Evolutionary conservation across 2,888 invertebrate species (phyloP).

Genomic region (Harpagoxenus sublaevis): DNA sequence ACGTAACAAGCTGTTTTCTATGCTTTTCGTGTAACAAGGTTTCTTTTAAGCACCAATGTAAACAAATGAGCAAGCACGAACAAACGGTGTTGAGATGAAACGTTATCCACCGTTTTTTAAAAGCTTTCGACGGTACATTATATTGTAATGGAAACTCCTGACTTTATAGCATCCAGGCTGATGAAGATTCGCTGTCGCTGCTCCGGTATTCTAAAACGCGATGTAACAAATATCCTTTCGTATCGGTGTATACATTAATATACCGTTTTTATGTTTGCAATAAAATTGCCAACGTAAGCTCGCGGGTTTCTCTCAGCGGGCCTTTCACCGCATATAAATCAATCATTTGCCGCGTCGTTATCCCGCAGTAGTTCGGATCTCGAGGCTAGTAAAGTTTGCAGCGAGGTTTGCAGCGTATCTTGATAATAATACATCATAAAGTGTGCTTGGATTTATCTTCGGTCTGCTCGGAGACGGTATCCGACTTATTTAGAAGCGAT

Average conservation of each 20-base stretch:
- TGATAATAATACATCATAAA: slow-evolving; percentile 53
- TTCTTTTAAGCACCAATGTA: neutral
- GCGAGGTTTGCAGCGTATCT: slow-evolving; percentile 42
- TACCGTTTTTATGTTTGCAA: slow-evolving; percentile 46
- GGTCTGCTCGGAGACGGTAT: slow-evolving; percentile 26
- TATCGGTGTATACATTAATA: slow-evolving; percentile 39
- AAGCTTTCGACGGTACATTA: neutral
- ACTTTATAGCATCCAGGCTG: neutral
- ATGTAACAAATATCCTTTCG: slow-evolving; percentile 11
- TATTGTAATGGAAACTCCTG: neutral
- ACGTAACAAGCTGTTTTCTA: neutral
- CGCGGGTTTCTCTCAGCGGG: slow-evolving; percentile 36
- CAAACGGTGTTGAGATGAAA: neutral
- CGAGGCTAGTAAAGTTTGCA: slow-evolving; percentile 27
- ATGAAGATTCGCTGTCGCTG: neutral
- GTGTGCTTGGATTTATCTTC: slow-evolving; percentile 42
- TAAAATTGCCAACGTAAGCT: slow-evolving; percentile 42
- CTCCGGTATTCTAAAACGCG: slow-evolving; percentile 17
- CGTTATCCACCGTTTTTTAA: neutral
- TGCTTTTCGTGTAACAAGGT: neutral
- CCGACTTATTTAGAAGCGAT: slow-evolving; percentile 37
- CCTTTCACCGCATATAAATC: slow-evolving; percentile 53
- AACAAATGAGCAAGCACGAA: neutral
- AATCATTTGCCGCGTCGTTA: slow-evolving; percentile 50
- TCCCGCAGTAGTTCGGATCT: slow-evolving; percentile 51